Percentiles rank a stretch among this genome's conserved stretches.
These are phyloP conservation scores for Anguilla megastoma DNA, from an alignment of 2,797 vertebrate genomes.

Conservation along the genomic window DNA sequence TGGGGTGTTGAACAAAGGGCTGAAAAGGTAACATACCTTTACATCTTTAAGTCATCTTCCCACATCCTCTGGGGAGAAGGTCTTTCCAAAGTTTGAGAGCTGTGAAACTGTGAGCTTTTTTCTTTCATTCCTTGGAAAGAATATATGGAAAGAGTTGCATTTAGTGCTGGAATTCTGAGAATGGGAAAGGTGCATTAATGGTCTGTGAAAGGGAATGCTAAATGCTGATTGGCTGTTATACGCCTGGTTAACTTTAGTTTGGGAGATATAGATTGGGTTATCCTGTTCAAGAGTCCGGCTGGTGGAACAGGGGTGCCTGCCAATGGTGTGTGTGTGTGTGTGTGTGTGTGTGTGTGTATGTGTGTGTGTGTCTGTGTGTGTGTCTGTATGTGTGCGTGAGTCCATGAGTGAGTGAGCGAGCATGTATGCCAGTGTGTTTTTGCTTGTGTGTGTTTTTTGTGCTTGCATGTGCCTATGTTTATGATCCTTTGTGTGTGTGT, in stretches of 20 bases:
- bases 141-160: neutral
- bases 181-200: neutral
- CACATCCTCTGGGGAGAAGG: neutral
- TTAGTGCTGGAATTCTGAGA: neutral
- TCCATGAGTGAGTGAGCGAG: neutral
- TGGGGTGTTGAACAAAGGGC: neutral
- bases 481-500: neutral
- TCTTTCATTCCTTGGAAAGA: neutral
- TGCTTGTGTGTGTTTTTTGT: conserved; percentile 8
- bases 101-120: neutral
- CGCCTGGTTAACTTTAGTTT: neutral
- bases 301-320: neutral
- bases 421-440: neutral
- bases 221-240: neutral
- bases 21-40: neutral
- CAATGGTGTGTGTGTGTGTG: neutral
- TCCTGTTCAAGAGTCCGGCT: neutral
- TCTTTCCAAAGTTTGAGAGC: neutral
- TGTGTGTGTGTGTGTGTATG: neutral
- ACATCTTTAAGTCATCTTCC: neutral
- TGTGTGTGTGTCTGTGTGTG: neutral
- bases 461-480: neutral
- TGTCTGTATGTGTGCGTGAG: neutral
- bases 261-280: neutral
- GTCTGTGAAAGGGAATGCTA: neutral